phyloP scores from a whole-genome alignment of 2,113 vertebrate species.

The Xiphophorus maculatus region DNA sequence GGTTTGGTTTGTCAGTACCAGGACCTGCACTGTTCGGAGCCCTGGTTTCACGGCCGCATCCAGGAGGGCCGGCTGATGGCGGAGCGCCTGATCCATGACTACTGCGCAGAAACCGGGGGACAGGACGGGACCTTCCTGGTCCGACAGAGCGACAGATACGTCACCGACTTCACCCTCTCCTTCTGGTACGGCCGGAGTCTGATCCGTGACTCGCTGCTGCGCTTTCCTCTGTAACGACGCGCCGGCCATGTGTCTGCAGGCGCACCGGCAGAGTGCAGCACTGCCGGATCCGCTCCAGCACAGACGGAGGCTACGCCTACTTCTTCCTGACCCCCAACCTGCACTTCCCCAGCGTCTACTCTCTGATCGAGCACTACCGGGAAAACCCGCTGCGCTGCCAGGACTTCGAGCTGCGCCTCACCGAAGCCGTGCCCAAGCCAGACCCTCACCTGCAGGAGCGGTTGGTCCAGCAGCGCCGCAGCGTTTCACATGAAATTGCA shows the following conservation, averaged over 20 bases:
- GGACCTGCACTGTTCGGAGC: conserved; percentile 86
- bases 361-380: conserved; percentile 92
- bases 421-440: conserved; percentile 87
- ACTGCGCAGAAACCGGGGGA: conserved; percentile 87
- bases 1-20: conserved; percentile 65
- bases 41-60: conserved; percentile 93
- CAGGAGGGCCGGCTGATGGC: conserved; percentile 87
- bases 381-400: conserved; percentile 89
- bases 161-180: conserved; percentile 88
- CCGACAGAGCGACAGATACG: conserved; percentile 87
- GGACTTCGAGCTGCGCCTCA: conserved; percentile 93
- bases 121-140: conserved; percentile 93
- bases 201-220: neutral
- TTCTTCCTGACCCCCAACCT: conserved; percentile 93
- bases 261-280: conserved; percentile 92
- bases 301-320: conserved; percentile 78
- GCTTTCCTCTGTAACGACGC: neutral
- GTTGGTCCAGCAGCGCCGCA: conserved; percentile 71
- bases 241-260: conserved; percentile 72
- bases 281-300: conserved; percentile 88
- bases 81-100: conserved; percentile 89
- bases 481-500: neutral
- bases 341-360: conserved; percentile 87
- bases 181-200: conserved; percentile 86
- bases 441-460: conserved; percentile 86